A percentile compares a stretch with the other conserved stretches of the same genome.
phyloP scores from a whole-genome alignment of 2,797 vertebrate genomes.

The Lagocephalus sceleratus region DNA sequence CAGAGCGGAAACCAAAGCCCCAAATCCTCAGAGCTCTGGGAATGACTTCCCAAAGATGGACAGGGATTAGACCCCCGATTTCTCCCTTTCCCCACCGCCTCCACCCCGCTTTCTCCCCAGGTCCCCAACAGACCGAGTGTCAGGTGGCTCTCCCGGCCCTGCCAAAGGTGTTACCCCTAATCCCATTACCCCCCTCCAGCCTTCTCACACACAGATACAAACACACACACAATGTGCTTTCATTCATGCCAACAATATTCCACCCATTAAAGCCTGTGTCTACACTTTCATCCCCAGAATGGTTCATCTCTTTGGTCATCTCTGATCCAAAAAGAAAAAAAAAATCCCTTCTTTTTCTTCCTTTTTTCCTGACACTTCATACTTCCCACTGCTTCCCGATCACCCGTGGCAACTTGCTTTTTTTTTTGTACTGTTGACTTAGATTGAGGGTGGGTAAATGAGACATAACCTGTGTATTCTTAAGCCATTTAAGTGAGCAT shows the following conservation, averaged over 20 bases:
- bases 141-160: conserved; percentile 74
- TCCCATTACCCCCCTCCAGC: conserved; percentile 73
- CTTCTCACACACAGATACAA: conserved; percentile 39
- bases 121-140: conserved; percentile 77
- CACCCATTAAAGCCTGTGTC: conserved; percentile 57
- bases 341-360: conserved; percentile 56
- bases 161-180: conserved; percentile 79
- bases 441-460: conserved; percentile 39
- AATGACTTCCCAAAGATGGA: conserved; percentile 80
- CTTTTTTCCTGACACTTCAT: conserved; percentile 23
- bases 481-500: conserved; percentile 44
- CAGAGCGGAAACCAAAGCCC: conserved; percentile 85
- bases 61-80: conserved; percentile 76
- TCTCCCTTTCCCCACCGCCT: conserved; percentile 62
- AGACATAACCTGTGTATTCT: conserved; percentile 12
- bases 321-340: conserved; percentile 59
- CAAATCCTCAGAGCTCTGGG: conserved; percentile 78
- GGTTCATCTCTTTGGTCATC: conserved; percentile 52
- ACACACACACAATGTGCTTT: conserved; percentile 48
- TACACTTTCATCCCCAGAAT: conserved; percentile 53
- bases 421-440: conserved; percentile 17
- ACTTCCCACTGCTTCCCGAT: conserved; percentile 29
- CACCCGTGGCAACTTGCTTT: conserved; percentile 48
- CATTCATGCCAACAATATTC: conserved; percentile 58
- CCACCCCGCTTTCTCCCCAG: conserved; percentile 54